A percentile compares a stretch with the other conserved stretches of the same genome.
phyloP scores from a whole-genome alignment of 2,888 invertebrate genomes.

The Eristalis tenax region DNA sequence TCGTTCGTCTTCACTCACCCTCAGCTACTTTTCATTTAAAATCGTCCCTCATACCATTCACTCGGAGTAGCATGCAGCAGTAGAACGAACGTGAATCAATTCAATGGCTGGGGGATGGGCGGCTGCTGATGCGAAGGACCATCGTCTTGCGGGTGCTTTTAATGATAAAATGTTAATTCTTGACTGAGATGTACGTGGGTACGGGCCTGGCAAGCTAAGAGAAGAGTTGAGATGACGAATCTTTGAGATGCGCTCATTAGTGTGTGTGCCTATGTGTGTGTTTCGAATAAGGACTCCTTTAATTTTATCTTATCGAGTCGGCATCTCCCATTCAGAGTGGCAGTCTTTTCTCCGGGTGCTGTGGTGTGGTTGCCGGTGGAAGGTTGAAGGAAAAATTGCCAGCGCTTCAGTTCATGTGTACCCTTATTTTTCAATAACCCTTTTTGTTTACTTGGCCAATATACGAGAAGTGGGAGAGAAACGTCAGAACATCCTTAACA shows the following conservation, averaged over 20 bases:
- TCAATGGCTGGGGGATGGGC: slow-evolving; percentile 5
- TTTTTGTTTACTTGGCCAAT: slow-evolving; percentile 70
- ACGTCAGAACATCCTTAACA: slow-evolving; percentile 8
- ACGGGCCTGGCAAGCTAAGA: slow-evolving; percentile 42
- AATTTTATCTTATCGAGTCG: slow-evolving; percentile 70
- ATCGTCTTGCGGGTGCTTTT: slow-evolving; percentile 68
- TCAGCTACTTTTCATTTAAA: slow-evolving; percentile 62
- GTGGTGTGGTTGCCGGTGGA: not conserved
- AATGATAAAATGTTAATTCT: slow-evolving; percentile 70
- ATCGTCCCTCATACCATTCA: slow-evolving; percentile 27
- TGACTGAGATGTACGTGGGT: slow-evolving; percentile 48
- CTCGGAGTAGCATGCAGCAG: slow-evolving; percentile 29
- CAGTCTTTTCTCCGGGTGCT: slow-evolving; percentile 40
- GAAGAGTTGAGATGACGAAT: slow-evolving; percentile 65
- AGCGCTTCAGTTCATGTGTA: slow-evolving; percentile 25
- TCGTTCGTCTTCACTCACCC: slow-evolving; percentile 47
- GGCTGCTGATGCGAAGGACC: slow-evolving; percentile 46
- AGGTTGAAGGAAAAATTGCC: slow-evolving; percentile 41
- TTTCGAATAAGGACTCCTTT: slow-evolving; percentile 29
- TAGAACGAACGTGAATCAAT: slow-evolving; percentile 51
- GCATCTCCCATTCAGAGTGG: slow-evolving; percentile 34
- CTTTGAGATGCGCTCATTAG: slow-evolving; percentile 54
- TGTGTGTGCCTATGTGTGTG: slow-evolving; percentile 42
- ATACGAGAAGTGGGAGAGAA: slow-evolving; percentile 45
- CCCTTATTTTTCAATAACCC: slow-evolving; percentile 72